Evolutionary conservation across 1,140 invertebrate species (phyloP).

Genomic region (Cherax quadricarinatus): DNA sequence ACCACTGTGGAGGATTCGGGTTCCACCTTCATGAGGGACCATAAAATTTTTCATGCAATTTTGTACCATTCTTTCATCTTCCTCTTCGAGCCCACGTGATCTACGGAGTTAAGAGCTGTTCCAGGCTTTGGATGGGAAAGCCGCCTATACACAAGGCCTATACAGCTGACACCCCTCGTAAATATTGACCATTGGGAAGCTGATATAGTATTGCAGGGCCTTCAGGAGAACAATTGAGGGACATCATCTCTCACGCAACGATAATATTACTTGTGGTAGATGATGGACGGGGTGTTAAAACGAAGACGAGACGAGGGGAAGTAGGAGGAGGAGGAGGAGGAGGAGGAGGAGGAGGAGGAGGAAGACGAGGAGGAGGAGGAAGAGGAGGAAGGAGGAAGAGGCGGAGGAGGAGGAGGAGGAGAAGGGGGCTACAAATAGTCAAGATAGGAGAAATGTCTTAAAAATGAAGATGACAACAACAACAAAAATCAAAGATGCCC

Average conservation of each 20-base stretch:
- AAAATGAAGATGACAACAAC: background rate
- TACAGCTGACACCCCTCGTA: constrained; percentile 20
- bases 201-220: constrained; percentile 38
- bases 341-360: background rate
- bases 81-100: no score
- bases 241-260: constrained; percentile 51
- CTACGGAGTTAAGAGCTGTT: no score
- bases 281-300: constrained; percentile 28
- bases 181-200: constrained; percentile 25
- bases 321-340: background rate
- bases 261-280: constrained; percentile 55
- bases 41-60: no score
- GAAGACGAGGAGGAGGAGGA: background rate
- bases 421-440: background rate
- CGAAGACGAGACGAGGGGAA: background rate
- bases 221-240: constrained; percentile 58
- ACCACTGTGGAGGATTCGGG: no score
- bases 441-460: background rate
- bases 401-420: background rate
- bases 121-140: background rate
- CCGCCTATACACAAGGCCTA: background rate
- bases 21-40: no score
- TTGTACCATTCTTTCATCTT: no score
- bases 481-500: no score
- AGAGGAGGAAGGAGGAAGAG: background rate